Evolutionary conservation across 2,113 vertebrate species (phyloP), one percentile per base, ranked within the genome.

Genomic region (Clupea harengus): DNA sequence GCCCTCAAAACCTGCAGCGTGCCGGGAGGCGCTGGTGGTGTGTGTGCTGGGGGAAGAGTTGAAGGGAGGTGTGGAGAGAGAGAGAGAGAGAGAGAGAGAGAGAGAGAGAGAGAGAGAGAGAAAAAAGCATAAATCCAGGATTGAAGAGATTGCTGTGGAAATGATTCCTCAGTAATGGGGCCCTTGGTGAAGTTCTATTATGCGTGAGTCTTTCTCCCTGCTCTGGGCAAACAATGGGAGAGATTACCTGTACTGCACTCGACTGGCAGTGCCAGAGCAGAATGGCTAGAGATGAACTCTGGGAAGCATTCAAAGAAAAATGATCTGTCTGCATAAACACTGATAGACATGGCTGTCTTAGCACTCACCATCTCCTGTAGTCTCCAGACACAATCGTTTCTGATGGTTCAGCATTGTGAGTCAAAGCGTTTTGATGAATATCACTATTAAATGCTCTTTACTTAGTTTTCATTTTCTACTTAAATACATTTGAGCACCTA

Each of bases 1-100:
- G 93, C 90, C 93, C 94, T 94, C 87, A 45, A 93, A 94, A 95
- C 92, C 92, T 89, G 64, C 89, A 94, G 91, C 25, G 39, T 11
- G 28, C 28, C 28, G 28, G 11, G 72, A 4, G 72, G 28, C 13
- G 72, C 11, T 44, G 28, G 28, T 13, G 72, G 72, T 17, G 72
- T 78, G 72, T 78, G 72, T 4, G 39, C 39, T 13, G 72, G 7
- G 15, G 32, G 28, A 39, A 39, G 17, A 78, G 28, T 39, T 39
- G 72, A 60, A 60, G 54, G 54, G 54, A 22, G 54, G 54, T 60
- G 20, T 60, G 5, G 54, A 60, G 20, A 60, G 72, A 32, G n/a
- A 72, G 64, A 28, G 25, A 72, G 13, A 67, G 64, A 75, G 67
- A 75, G 28, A 75, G 67, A 32, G 67, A 11, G 25, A 39, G 10